Evolutionary conservation across 2,113 vertebrate species (phyloP), one percentile per base, ranked within the genome.

Genomic region (Pardalotus punctatus): DNA sequence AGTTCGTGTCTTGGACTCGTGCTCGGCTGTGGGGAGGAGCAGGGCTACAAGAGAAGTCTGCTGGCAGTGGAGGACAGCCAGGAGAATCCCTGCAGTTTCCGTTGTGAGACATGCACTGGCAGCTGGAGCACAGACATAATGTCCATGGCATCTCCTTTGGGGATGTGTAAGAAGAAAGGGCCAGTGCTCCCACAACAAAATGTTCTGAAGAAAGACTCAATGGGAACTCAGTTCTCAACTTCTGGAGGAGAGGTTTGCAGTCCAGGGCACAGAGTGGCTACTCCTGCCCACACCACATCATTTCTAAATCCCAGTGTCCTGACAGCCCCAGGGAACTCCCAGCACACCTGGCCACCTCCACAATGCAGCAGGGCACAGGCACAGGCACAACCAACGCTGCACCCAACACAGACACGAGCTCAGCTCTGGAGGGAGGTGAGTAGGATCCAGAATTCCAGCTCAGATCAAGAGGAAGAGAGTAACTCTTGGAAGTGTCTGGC

Each of bases 1-100:
- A 87, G 20, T 22, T 73, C 25, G 8, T 1, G 0, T 13, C 53
- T 76, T 12, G 3, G 35, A 24, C 8, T 31, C 1, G 0, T 40
- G 25, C 23, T 76, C 24, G 57, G 27, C 57, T 71, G 27, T 50
- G 25, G 23, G 2, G 1, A 83, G 33, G 12, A 83, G 61, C 38
- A 86, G 33, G 38, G 31, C 25, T 20, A 31, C 0, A 0, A 60
- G 14, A 42, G 51, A 57, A 35, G 9, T 21, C 13, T 64, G 54
- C 38, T 4, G 9, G 50, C 38, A 54, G 48, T 9, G 25, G 20
- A 64, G 18, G 12, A 53, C 13, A 67, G 35, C 5, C 60, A 78
- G 51, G 36, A 67, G 36, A 85, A 56, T 1, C 2, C 18, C 42
- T 57, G 38, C 48, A 72, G 35, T 38, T 69, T 53, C 40, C 54